Base-by-base conservation (phyloP, 2,888 invertebrate species). In the Cryptosula pallasiana region DNA sequence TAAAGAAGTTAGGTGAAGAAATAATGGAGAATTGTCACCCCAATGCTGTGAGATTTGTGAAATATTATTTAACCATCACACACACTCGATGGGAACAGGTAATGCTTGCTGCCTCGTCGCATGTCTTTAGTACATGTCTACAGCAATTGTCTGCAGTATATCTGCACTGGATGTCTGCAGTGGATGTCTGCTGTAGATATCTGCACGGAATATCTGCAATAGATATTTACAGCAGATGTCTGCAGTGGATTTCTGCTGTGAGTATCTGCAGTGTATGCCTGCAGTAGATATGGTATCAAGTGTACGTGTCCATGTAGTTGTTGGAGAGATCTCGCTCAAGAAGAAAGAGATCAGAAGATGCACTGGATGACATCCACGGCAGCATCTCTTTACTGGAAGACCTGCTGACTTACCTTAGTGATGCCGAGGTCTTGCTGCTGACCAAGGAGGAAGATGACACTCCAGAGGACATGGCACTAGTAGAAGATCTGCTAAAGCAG, bases 41-140 rank as follows among this genome's bases (percentile, higher is more conserved):
- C 0, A 83, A 82, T 72, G 84, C 84, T 36, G 77, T 83, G 55
- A 75, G 83, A 76, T 84, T 83, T 75, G 83, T 84, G 73, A 83
- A 82, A 75, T 83, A 83, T 75, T 83, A 83, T 78, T 79, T 83
- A 71, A 84, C 84, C 2, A 83, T 84, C 69, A 84, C 83, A 63
- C 81, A 82, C 74, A 83, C 83, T 0, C 71, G 83, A 72, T 84
- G 83, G 83, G 83, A 83, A 73, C 82, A 83, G 80, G 82, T 82
- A 36, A 5, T 45, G 45, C 20, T 20, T 45, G 45, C n/a, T n/a
- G n/a, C n/a, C n/a, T n/a, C n/a, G n/a, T n/a, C n/a, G n/a, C n/a
- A n/a, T n/a, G n/a, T n/a, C n/a, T n/a, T n/a, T n/a, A n/a, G n/a
- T n/a, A n/a, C n/a, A n/a, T n/a, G n/a, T n/a, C n/a, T n/a, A n/a